These are phyloP conservation scores for Acheta domesticus DNA, from an alignment of 2,888 invertebrate species.

Conservation along the genomic window DNA sequence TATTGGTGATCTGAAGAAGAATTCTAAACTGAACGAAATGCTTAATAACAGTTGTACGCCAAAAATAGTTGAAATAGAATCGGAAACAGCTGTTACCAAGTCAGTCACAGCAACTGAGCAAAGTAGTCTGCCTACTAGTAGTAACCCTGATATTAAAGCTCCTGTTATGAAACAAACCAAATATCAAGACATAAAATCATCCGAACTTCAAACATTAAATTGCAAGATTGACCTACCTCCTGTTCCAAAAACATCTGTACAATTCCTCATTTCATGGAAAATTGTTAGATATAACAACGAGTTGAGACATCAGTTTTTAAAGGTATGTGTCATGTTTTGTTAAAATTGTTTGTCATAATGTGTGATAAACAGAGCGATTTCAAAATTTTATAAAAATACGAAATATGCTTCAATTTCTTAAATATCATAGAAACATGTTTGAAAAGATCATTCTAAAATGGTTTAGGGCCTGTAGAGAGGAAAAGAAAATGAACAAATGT, in stretches of 20 bases:
- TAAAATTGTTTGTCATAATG: too few species aligned
- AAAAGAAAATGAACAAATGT: too few species aligned
- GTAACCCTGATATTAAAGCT: constrained; percentile 44
- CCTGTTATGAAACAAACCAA: constrained; percentile 40
- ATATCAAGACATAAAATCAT: constrained; percentile 40
- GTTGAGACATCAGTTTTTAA: constrained; percentile 59
- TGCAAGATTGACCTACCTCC: constrained; percentile 40
- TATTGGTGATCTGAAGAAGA: constrained; percentile 43
- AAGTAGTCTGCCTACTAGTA: constrained; percentile 38
- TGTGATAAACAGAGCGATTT: too few species aligned
- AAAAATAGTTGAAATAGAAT: too few species aligned
- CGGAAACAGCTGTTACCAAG: too few species aligned
- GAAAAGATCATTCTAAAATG: too few species aligned
- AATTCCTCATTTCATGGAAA: constrained; percentile 64
- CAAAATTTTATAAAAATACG: too few species aligned
- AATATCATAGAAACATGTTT: too few species aligned
- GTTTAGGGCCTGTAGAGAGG: too few species aligned
- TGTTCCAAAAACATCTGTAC: constrained; percentile 61
- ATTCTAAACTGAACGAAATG: constrained; percentile 32
- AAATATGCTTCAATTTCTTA: too few species aligned
- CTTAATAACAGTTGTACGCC: constrained; percentile 21
- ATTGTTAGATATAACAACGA: constrained; percentile 51
- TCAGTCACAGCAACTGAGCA: constrained; percentile 30
- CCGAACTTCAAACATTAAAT: constrained; percentile 30
- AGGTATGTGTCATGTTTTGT: constrained; percentile 45